phyloP scores from a whole-genome alignment of 2,888 invertebrate species.

The Beris morrisii region DNA sequence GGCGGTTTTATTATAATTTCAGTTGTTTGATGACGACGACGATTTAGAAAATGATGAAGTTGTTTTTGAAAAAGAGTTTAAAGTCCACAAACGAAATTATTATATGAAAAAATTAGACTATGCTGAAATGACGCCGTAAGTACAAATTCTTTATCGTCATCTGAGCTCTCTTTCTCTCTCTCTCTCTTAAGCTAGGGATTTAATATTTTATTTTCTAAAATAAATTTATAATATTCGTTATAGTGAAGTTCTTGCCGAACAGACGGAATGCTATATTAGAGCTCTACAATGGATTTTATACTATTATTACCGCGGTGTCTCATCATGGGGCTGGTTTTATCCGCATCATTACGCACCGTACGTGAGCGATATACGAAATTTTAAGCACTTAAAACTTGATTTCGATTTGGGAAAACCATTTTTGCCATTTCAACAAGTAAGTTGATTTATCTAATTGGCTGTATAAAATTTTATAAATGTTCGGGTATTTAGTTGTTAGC shows the following conservation, averaged over 20 bases:
- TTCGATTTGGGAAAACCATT: conserved; percentile 88
- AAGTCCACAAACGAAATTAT: conserved; percentile 84
- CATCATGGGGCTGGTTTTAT: conserved; percentile 98
- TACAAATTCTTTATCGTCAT: conserved; percentile 40
- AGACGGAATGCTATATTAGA: conserved; percentile 86
- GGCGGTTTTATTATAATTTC: conserved; percentile 38
- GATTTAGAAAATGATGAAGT: conserved; percentile 58
- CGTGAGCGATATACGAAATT: conserved; percentile 87
- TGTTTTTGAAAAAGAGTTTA: conserved; percentile 72
- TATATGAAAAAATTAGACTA: conserved; percentile 89
- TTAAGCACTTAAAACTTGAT: conserved; percentile 73
- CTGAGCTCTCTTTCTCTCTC: neutral
- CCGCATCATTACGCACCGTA: conserved; percentile 97
- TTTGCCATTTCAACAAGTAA: conserved; percentile 85
- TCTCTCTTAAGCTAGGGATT: too few species aligned
- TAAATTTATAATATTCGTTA: conserved; percentile 38
- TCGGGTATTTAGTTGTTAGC: conserved; percentile 71
- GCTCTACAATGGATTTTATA: conserved; percentile 96
- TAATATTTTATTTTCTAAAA: neutral
- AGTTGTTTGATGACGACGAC: conserved; percentile 50
- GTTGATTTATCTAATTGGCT: neutral
- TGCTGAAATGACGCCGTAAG: conserved; percentile 74
- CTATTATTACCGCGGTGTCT: conserved; percentile 96
- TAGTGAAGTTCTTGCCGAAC: conserved; percentile 75
- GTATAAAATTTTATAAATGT: neutral